A percentile compares a stretch with the other conserved stretches of the same genome.
Conservation (phyloP, 2,888 invertebrate species). For the Entomobrya proxima region DNA sequence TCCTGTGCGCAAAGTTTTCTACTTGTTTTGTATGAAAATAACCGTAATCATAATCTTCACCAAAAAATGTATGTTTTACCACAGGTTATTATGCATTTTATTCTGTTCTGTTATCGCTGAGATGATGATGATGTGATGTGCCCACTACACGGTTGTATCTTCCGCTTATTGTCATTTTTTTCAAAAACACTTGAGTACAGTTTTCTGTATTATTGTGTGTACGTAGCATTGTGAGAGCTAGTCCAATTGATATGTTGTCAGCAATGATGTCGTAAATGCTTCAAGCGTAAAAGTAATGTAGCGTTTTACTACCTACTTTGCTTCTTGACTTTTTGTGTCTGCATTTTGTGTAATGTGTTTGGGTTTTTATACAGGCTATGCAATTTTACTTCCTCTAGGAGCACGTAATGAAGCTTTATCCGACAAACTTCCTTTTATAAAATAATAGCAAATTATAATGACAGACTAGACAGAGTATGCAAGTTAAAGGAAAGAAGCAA, state of each 20-base stretch:
- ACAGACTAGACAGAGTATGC: too few relatives aligned
- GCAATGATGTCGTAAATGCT: background rate
- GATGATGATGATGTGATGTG: background rate
- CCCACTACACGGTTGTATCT: background rate
- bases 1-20: background rate
- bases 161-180: background rate
- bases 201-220: background rate
- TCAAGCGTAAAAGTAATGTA: background rate
- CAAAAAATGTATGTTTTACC: constrained; percentile 6
- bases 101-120: background rate
- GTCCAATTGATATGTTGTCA: background rate
- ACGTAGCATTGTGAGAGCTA: background rate
- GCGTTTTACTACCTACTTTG: background rate
- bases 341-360: background rate
- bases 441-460: background rate
- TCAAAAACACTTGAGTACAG: background rate
- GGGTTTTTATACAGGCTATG: background rate
- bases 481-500: background rate
- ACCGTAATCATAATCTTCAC: constrained; percentile 10
- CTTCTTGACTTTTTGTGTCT: background rate
- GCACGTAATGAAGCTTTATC: background rate
- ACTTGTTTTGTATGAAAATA: constrained; percentile 2
- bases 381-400: too few relatives aligned
- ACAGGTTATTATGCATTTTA: constrained; percentile 24
- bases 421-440: background rate